These are phyloP conservation scores for Drosophila mimica DNA, from an alignment of 2,888 invertebrate species.

Conservation along the genomic window DNA sequence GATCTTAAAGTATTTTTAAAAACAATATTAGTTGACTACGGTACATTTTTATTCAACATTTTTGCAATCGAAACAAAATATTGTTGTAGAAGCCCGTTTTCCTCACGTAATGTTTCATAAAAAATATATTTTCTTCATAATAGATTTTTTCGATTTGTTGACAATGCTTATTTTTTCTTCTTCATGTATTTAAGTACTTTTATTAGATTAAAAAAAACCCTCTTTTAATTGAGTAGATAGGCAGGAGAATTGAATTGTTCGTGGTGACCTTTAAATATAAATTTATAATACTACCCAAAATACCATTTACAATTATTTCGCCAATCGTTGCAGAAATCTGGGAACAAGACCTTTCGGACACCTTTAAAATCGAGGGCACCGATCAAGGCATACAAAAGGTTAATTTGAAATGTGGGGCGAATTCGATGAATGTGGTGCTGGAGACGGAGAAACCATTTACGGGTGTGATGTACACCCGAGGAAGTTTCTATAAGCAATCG, in stretches of 20 bases:
- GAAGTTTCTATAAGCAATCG: slow-evolving; percentile 87
- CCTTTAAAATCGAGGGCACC: slow-evolving; percentile 87
- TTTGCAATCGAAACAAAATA: neutral
- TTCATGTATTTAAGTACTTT: neutral
- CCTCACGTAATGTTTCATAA: neutral
- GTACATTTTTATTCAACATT: neutral
- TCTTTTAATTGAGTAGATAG: neutral
- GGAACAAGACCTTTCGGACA: slow-evolving; percentile 86
- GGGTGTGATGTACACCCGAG: slow-evolving; percentile 88
- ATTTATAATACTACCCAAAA: neutral
- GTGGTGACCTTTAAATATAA: neutral
- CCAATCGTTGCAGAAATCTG: slow-evolving; percentile 75
- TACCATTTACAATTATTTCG: neutral
- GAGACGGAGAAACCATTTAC: slow-evolving; percentile 87
- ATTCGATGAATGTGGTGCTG: slow-evolving; percentile 86
- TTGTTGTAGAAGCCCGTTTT: neutral
- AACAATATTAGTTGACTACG: neutral
- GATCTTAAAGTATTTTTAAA: neutral
- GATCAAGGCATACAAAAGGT: slow-evolving; percentile 87
- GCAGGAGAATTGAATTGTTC: neutral
- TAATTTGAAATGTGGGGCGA: slow-evolving; percentile 86
- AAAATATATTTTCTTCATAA: neutral
- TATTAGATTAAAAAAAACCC: neutral
- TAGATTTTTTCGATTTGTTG: neutral
- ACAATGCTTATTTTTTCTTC: neutral